phyloP scores from a whole-genome alignment of 2,113 vertebrate genomes.

The Vulpes lagopus region DNA sequence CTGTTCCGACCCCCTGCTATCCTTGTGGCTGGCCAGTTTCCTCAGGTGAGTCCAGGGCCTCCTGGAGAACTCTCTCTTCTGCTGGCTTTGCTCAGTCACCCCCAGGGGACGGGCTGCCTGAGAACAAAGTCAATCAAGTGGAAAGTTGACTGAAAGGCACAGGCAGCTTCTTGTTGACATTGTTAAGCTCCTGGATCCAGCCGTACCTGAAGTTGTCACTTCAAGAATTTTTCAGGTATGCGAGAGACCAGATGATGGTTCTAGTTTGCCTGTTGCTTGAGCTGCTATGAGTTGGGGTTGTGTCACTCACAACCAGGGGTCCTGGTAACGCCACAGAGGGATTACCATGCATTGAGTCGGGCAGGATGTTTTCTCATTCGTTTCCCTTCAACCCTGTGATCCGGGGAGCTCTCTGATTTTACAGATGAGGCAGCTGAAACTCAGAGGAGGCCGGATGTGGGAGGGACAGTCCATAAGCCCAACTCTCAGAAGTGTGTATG shows the following conservation, averaged over 20 bases:
- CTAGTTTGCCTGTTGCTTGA: neutral
- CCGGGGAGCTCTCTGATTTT: neutral
- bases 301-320: neutral
- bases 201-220: neutral
- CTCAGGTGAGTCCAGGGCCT: neutral
- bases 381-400: neutral
- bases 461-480: too few species aligned
- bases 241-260: neutral
- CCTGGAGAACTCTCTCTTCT: neutral
- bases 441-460: neutral
- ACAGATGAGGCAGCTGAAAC: neutral
- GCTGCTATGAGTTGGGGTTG: neutral
- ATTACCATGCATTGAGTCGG: fast-evolving
- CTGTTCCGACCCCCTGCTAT: neutral
- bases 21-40: neutral
- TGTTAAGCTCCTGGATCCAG: neutral
- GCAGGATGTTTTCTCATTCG: neutral
- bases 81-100: neutral
- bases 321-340: neutral
- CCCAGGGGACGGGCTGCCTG: neutral
- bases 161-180: neutral
- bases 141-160: neutral
- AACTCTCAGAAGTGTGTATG: too few species aligned
- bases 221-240: neutral
- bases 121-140: neutral